Evolutionary conservation across 2,797 vertebrate genomes (phyloP).

Genomic region (Eupleurogrammus muticus): DNA sequence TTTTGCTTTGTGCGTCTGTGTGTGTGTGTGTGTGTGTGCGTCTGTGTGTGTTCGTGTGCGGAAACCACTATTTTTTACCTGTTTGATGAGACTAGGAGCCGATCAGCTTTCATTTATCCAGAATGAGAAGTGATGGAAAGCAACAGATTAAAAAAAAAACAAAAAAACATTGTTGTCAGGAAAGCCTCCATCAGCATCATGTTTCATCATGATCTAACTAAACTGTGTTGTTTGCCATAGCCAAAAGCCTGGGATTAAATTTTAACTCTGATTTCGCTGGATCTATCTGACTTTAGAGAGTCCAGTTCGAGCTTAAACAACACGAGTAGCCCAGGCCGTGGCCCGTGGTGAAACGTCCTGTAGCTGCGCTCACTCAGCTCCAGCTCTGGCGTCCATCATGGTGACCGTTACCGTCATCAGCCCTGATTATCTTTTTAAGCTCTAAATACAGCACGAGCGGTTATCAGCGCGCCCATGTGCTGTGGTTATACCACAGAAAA

Average conservation of each 20-base stretch:
- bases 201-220: slow-evolving; percentile 11
- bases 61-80: slow-evolving; percentile 31
- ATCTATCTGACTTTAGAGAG: background rate
- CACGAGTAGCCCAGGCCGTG: background rate
- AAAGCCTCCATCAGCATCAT: slow-evolving; percentile 10
- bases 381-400: no score
- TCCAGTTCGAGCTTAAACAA: background rate
- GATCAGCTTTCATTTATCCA: slow-evolving; percentile 10
- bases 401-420: background rate
- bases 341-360: no score
- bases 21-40: slow-evolving; percentile 14
- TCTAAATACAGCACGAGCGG: background rate
- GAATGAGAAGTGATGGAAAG: slow-evolving; percentile 9
- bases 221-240: slow-evolving; percentile 26
- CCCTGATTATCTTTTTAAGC: background rate
- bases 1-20: slow-evolving; percentile 60
- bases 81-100: slow-evolving; percentile 23
- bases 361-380: no score
- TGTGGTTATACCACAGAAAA: background rate
- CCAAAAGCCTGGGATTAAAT: slow-evolving; percentile 5
- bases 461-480: background rate
- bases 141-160: slow-evolving; percentile 21
- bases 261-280: background rate
- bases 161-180: background rate
- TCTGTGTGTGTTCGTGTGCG: slow-evolving; percentile 18